Conservation (phyloP, 2,113 vertebrate species). For the Siphamia tubifer region DNA sequence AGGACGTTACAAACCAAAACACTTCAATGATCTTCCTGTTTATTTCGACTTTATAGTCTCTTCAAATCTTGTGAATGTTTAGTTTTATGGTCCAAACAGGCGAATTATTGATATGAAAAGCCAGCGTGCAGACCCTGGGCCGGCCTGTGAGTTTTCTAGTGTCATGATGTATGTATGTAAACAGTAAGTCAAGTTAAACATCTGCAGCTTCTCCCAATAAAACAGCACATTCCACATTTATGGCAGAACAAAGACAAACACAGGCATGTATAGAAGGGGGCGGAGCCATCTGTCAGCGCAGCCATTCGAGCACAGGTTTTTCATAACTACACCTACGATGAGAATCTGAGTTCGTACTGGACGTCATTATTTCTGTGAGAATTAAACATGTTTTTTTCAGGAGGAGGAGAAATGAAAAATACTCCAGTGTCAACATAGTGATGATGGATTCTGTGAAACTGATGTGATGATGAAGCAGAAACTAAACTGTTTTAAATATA, state of each 20-base stretch:
- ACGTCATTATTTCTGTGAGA: no score
- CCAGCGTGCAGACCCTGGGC: not conserved
- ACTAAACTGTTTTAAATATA: no score
- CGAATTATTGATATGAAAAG: not conserved
- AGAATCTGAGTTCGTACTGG: no score
- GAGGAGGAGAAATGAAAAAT: no score
- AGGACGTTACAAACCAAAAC: no score
- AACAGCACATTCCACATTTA: constrained; percentile 54
- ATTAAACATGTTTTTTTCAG: no score
- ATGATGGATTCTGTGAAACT: no score
- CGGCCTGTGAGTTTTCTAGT: not conserved
- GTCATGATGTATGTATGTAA: constrained; percentile 10
- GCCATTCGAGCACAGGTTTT: not conserved
- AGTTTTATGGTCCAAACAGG: not conserved
- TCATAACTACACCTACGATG: not conserved
- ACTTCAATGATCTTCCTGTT: constrained; percentile 31
- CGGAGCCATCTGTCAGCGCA: not conserved
- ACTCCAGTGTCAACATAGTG: no score
- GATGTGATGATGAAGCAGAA: no score
- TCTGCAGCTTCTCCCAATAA: constrained; percentile 60
- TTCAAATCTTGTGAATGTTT: not conserved
- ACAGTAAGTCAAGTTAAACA: constrained; percentile 19
- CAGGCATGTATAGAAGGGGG: not conserved
- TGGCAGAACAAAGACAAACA: constrained; percentile 38
- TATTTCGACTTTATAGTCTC: not conserved